Evolutionary conservation across 1,140 invertebrate genomes (phyloP).

Genomic region (Sinonovacula constricta): DNA sequence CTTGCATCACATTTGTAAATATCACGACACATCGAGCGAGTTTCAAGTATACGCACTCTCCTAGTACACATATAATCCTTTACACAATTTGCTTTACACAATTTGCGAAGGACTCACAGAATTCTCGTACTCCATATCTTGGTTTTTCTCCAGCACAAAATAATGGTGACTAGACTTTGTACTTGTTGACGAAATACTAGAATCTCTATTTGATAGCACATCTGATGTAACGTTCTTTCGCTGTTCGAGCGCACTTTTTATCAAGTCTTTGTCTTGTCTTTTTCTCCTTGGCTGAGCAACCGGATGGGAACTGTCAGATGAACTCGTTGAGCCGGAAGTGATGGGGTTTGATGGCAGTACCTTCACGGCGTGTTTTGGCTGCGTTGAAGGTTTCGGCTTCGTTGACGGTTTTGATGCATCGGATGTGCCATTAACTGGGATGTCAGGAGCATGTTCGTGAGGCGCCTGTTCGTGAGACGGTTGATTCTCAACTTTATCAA

Average conservation of each 20-base stretch:
- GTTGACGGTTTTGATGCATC: too few relatives aligned
- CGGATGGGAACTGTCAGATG: conserved; percentile 1
- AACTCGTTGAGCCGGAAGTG: not conserved
- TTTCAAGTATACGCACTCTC: too few relatives aligned
- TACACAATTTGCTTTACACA: too few relatives aligned
- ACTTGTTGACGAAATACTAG: conserved; percentile 21
- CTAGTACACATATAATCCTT: too few relatives aligned
- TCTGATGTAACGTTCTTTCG: not conserved
- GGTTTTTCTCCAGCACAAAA: conserved; percentile 34
- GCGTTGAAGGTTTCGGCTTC: not conserved
- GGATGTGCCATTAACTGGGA: not conserved
- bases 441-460: conserved; percentile 8
- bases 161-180: conserved; percentile 45
- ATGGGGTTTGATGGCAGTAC: conserved; percentile 42
- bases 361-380: conserved; percentile 12
- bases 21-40: too few relatives aligned
- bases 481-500: too few relatives aligned
- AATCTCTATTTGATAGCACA: conserved; percentile 6
- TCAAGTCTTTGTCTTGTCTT: not conserved
- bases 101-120: conserved; percentile 32
- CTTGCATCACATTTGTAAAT: too few relatives aligned
- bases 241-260: not conserved
- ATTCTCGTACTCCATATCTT: conserved; percentile 40
- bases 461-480: too few relatives aligned
- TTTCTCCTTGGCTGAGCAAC: conserved; percentile 32